Percentiles rank a stretch among this genome's conserved stretches.
These are phyloP conservation scores for Salticus scenicus DNA, from an alignment of 2,888 invertebrate species.

Conservation along the genomic window DNA sequence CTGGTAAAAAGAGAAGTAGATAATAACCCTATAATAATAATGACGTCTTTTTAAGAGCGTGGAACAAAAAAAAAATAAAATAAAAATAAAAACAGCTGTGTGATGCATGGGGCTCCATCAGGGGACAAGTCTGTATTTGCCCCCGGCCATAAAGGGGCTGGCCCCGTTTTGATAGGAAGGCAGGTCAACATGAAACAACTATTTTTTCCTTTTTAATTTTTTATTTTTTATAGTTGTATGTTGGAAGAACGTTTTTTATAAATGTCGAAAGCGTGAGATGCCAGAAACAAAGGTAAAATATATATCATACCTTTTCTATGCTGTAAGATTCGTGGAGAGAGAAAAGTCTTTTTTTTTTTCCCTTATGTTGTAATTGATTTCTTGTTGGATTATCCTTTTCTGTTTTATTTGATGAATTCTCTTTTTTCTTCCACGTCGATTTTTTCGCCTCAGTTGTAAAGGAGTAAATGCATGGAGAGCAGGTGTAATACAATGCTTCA, in stretches of 20 bases:
- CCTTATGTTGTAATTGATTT: slow-evolving; percentile 51
- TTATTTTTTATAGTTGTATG: slow-evolving; percentile 37
- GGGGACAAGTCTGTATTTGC: slow-evolving; percentile 1
- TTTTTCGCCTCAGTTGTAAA: neutral
- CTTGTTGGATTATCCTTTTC: slow-evolving; percentile 58
- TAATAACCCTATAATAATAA: slow-evolving; percentile 63
- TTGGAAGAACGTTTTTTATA: slow-evolving; percentile 8
- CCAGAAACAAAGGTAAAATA: slow-evolving; percentile 62
- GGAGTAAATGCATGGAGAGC: neutral
- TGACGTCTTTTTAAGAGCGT: slow-evolving; percentile 58
- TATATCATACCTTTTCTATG: slow-evolving; percentile 32
- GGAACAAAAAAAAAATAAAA: neutral
- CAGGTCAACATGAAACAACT: slow-evolving; percentile 62
- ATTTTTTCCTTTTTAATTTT: too few relatives aligned
- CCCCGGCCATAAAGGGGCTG: slow-evolving; percentile 52
- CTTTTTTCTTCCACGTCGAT: neutral
- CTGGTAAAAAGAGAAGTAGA: slow-evolving; percentile 24
- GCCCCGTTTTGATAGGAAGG: slow-evolving; percentile 65
- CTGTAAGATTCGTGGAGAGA: neutral
- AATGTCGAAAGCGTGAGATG: slow-evolving; percentile 26
- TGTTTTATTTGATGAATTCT: neutral
- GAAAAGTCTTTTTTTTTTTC: neutral
- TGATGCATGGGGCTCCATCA: slow-evolving; percentile 22
- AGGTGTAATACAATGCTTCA: neutral
- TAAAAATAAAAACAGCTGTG: slow-evolving; percentile 14